Percentiles rank a stretch among this genome's conserved stretches.
Conservation (phyloP, 2,113 vertebrate genomes). For the Peromyscus maniculatus region DNA sequence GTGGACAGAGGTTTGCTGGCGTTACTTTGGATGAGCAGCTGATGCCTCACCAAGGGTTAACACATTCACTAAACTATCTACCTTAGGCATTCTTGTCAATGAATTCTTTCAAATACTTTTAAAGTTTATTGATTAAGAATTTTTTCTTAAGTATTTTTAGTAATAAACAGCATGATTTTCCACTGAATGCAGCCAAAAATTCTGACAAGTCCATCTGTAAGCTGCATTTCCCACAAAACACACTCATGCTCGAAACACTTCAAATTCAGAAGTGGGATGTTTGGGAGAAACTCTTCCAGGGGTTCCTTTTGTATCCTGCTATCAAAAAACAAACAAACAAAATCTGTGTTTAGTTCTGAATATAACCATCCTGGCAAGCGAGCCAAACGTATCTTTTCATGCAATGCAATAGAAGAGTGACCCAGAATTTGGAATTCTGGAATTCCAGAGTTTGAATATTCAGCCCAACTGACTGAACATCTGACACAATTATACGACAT, state of each 20-base stretch:
- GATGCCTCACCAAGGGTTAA: background rate
- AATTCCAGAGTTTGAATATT: background rate
- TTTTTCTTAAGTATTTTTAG: background rate
- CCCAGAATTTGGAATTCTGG: slow-evolving; percentile 3
- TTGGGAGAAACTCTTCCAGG: background rate
- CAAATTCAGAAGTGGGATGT: background rate
- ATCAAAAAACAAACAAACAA: background rate
- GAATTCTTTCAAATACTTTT: background rate
- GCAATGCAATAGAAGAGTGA: background rate
- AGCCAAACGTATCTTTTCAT: background rate
- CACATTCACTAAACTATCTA: background rate
- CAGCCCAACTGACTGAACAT: background rate
- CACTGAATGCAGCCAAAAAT: background rate
- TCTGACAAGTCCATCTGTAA: background rate
- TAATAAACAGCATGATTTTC: background rate
- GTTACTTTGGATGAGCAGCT: background rate
- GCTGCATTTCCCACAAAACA: slow-evolving; percentile 9
- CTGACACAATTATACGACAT: background rate
- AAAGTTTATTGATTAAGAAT: background rate
- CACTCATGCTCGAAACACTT: background rate
- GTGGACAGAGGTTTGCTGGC: no score
- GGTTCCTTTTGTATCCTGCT: background rate
- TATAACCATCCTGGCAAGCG: background rate
- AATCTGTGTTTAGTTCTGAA: background rate
- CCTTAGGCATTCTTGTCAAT: background rate